phyloP scores from a whole-genome alignment of 2,888 invertebrate genomes.

The Leptothorax acervorum region DNA sequence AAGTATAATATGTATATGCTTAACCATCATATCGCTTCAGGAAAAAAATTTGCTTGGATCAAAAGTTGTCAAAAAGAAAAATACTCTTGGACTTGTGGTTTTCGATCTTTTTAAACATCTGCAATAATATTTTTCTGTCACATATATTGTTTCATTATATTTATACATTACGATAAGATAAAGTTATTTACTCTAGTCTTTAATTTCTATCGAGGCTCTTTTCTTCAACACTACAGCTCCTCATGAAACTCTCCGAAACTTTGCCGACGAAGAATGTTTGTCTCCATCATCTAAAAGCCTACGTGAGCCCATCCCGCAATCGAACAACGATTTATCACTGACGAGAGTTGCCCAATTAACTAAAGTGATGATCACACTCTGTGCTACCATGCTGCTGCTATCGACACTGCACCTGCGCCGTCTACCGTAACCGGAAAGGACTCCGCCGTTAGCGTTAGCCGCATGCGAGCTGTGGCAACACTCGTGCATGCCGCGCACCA shows the following conservation, averaged over 20 bases:
- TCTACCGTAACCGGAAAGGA: slow-evolving; percentile 45
- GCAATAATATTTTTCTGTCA: neutral
- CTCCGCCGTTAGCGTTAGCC: slow-evolving; percentile 6
- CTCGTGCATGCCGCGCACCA: slow-evolving; percentile 60
- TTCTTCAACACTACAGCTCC: neutral
- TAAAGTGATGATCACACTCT: slow-evolving; percentile 20
- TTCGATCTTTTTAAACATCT: neutral
- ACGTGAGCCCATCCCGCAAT: neutral
- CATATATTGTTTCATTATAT: neutral
- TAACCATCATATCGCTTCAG: neutral
- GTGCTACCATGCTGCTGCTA: slow-evolving; percentile 26
- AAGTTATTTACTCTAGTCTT: neutral
- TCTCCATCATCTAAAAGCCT: slow-evolving; percentile 2
- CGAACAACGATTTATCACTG: slow-evolving; percentile 23
- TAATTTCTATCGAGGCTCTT: neutral
- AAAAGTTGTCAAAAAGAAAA: neutral
- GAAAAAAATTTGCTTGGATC: neutral
- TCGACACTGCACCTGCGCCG: slow-evolving; percentile 56
- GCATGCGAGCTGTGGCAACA: slow-evolving; percentile 38
- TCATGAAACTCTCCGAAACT: neutral
- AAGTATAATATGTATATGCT: neutral
- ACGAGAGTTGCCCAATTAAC: slow-evolving; percentile 46
- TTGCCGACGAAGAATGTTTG: neutral
- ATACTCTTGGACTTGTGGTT: neutral
- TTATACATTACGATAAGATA: neutral